phyloP scores from a whole-genome alignment of 2,888 invertebrate genomes.

The Zygaena filipendulae region DNA sequence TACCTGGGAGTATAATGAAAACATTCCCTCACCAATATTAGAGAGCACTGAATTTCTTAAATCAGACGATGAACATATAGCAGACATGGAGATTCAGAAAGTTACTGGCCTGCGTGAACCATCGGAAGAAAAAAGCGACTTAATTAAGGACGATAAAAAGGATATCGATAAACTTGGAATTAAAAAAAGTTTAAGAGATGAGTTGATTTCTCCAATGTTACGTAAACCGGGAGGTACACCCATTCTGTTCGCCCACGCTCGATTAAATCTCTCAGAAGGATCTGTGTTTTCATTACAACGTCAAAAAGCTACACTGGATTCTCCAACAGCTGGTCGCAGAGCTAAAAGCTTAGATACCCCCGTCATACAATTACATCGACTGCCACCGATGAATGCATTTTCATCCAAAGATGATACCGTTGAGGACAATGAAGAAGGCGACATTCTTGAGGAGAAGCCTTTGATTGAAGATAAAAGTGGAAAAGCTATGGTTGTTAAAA shows the following conservation, averaged over 20 bases:
- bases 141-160: conserved; percentile 31
- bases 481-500: conserved; percentile 26
- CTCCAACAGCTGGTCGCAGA: conserved; percentile 78
- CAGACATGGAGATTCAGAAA: conserved; percentile 66
- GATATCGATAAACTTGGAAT: conserved; percentile 36
- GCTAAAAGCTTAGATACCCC: conserved; percentile 89
- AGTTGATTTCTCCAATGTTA: conserved; percentile 75
- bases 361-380: conserved; percentile 80
- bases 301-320: conserved; percentile 79
- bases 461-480: conserved; percentile 46
- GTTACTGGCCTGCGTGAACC: conserved; percentile 49
- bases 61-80: conserved; percentile 67
- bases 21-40: conserved; percentile 72
- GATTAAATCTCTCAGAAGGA: conserved; percentile 85
- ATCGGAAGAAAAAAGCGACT: conserved; percentile 41
- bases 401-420: conserved; percentile 91
- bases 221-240: conserved; percentile 81
- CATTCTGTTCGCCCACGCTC: conserved; percentile 81
- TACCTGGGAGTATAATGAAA: conserved; percentile 72
- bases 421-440: conserved; percentile 77
- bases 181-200: conserved; percentile 72
- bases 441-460: conserved; percentile 70
- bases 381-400: conserved; percentile 87
- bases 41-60: conserved; percentile 71
- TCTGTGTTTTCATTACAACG: conserved; percentile 82